These are phyloP conservation scores for Notarius lentiginosus DNA, from an alignment of 2,113 vertebrate species.

Conservation along the genomic window DNA sequence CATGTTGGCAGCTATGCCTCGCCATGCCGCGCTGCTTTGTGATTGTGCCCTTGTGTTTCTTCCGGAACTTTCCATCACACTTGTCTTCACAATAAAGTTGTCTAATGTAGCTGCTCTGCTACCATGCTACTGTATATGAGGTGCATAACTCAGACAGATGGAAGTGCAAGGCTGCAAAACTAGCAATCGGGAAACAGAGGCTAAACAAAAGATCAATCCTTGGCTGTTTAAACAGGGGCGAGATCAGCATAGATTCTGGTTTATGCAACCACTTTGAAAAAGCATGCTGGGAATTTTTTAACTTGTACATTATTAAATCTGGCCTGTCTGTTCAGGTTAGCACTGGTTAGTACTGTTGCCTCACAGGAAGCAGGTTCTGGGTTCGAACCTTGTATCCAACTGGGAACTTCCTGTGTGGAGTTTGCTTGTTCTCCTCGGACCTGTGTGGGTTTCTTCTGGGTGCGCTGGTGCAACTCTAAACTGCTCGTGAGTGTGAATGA, in stretches of 20 bases:
- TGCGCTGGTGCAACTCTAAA: too few relatives aligned
- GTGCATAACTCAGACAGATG: constrained; percentile 44
- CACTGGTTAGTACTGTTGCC: too few relatives aligned
- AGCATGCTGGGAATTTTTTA: neutral
- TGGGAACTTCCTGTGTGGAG: too few relatives aligned
- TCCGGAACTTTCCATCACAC: constrained; percentile 40
- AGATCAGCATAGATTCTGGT: constrained; percentile 32
- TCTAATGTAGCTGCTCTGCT: neutral
- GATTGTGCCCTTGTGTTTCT: constrained; percentile 40
- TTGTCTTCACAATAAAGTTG: constrained; percentile 32
- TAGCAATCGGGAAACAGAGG: constrained; percentile 24
- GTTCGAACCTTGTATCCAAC: too few relatives aligned
- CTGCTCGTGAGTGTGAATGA: too few relatives aligned
- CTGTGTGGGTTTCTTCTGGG: too few relatives aligned
- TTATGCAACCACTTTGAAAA: neutral
- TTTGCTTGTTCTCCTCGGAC: too few relatives aligned
- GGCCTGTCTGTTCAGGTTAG: too few relatives aligned
- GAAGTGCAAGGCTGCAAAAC: constrained; percentile 21
- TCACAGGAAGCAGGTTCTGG: too few relatives aligned
- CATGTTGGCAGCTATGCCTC: constrained; percentile 33
- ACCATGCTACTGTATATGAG: neutral
- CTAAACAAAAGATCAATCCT: constrained; percentile 29
- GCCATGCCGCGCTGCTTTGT: neutral
- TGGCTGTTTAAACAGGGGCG: constrained; percentile 13
- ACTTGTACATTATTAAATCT: neutral